Evolutionary conservation across 2,797 vertebrate species (phyloP), one percentile per base, ranked within the genome.

Genomic region (Scomberomorus guttatus): DNA sequence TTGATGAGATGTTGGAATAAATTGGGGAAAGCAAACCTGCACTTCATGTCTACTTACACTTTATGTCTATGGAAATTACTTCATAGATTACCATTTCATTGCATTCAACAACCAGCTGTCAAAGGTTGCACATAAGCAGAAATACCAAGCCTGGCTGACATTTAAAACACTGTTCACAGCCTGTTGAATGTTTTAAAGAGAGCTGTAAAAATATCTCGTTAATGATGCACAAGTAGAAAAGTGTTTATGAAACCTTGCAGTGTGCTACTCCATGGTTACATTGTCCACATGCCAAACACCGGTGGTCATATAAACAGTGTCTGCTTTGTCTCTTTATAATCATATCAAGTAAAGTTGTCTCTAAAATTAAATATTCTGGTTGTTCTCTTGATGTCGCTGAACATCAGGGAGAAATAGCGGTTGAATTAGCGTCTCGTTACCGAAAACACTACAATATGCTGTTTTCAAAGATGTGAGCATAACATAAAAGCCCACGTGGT

Each of bases 291-390:
- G 72, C 18, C 13, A 52, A 48, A 64, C 56, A 24, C 2, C 24
- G 29, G 24, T 3, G 13, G 17, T 87, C 13, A 25, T 10, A 12
- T 61, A 69, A 84, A 77, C 66, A 57, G 27, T 25, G 61, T 50
- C 59, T 77, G 48, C 39, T 80, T 77, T 85, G 14, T 59, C 70
- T 66, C 24, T 78, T 66, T 39, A 62, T 60, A 6, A 62, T n/a
- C 52, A 11, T n/a, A 46, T 42, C 17, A 24, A 27, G 60, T 22
- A 11, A 71, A 52, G 48, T 48, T 51, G 37, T 48, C 20, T 27
- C 5, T 37, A 50, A 66, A 59, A 74, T 81, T 75, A 60, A 18
- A 48, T 25, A 24, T 50, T 71, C 20, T 39, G 18, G 4, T 54
- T 54, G 29, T 54, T 78, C 50, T 54, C 24, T 34, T 44, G 14